Base-by-base conservation (phyloP, 2,797 vertebrate species). In the Aulostomus chinensis region DNA sequence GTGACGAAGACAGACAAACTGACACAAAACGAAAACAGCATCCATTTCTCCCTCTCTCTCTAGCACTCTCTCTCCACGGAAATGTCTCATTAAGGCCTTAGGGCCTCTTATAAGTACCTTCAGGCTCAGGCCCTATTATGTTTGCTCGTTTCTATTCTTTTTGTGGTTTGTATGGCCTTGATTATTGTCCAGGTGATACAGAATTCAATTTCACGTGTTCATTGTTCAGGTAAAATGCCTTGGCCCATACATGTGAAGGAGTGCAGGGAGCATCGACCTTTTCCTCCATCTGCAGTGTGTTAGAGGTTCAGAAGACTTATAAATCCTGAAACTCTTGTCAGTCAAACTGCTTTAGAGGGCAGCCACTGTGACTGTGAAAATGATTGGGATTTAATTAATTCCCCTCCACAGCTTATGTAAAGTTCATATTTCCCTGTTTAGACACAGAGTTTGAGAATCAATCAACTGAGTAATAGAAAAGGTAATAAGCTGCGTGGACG, bases 391-490 rank as follows among this genome's bases (percentile, higher is more conserved):
- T 87, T 85, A 87, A 88, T 89, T 82, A 83, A 86, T 85, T 85
- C 71, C 75, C 72, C 68, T 79, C 72, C 61, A 75, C 58, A 30
- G 78, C 78, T 87, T 86, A 86, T 85, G 78, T 85, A 79, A 84
- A 84, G 84, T 86, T 85, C 69, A 86, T 84, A 84, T 86, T 86
- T 85, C 55, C 71, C 69, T 84, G 84, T 89, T 86, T 86, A 83
- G 82, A 88, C 60, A 76, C 78, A 76, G 81, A 78, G 76, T 81
- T 76, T 84, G 76, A 84, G 71, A 83, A 81, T 85, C 85, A 89
- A 88, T 88, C 83, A 85, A 63, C 67, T 86, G 86, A 84, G 76
- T 88, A 89, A 89, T 90, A 76, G 86, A 84, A 87, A 80, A 76
- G 78, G 76, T 88, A 86, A 84, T 80, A 69, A 63, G 68, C 67